Percentiles rank a stretch among this genome's conserved stretches.
phyloP scores from a whole-genome alignment of 2,113 vertebrate species.

The Glaucidium brasilianum region DNA sequence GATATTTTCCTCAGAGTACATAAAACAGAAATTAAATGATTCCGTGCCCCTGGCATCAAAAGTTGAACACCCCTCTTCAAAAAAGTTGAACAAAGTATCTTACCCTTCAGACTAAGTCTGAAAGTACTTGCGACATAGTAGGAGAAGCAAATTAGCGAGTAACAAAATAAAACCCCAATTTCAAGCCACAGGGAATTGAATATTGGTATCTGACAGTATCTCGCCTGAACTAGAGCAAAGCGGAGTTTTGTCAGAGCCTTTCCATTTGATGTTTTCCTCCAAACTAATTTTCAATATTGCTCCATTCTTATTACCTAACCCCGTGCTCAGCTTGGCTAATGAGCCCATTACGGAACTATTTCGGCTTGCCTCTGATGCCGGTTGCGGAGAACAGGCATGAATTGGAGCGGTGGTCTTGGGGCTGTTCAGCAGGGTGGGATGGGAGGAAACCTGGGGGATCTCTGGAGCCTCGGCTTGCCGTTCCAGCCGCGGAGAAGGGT shows the following conservation, averaged over 20 bases:
- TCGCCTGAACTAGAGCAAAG: not conserved
- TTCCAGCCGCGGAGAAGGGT: not conserved
- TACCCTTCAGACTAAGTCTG: not conserved
- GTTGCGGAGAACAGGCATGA: not conserved
- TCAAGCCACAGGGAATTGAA: not conserved
- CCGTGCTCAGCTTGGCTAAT: not conserved
- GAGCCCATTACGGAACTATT: not conserved
- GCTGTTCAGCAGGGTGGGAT: not conserved
- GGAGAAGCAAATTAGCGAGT: not conserved
- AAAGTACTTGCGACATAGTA: not conserved
- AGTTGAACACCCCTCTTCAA: not conserved
- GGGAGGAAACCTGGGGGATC: not conserved
- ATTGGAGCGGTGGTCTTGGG: not conserved
- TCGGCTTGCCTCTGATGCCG: not conserved
- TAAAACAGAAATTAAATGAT: not conserved
- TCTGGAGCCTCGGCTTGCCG: not conserved
- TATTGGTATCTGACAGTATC: not conserved
- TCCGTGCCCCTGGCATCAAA: not conserved
- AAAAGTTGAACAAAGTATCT: not conserved
- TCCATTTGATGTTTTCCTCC: not conserved
- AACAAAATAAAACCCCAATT: not conserved
- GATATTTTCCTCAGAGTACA: not conserved
- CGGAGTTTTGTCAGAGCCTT: slow-evolving; percentile 1
- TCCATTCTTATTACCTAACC: not conserved
- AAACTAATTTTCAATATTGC: not conserved